These are phyloP conservation scores for Otocyon megalotis DNA, from an alignment of 2,113 vertebrate species.

Conservation along the genomic window DNA sequence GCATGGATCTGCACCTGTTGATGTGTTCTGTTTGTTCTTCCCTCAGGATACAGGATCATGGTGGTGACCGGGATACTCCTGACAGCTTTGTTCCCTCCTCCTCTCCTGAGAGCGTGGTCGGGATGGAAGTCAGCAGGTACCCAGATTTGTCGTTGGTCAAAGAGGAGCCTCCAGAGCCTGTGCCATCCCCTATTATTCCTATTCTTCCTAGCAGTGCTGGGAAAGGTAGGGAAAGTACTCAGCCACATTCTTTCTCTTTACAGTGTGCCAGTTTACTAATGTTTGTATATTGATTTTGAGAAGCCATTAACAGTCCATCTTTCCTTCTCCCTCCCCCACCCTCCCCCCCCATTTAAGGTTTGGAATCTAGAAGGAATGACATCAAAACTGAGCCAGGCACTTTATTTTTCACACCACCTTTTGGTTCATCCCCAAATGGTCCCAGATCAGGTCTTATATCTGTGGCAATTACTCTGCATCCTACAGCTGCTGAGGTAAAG, in stretches of 20 bases:
- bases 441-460: slow-evolving; percentile 94
- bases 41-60: slow-evolving; percentile 92
- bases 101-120: slow-evolving; percentile 95
- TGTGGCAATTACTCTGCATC: slow-evolving; percentile 96
- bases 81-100: slow-evolving; percentile 96
- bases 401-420: slow-evolving; percentile 89
- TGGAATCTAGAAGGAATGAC: slow-evolving; percentile 92
- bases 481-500: slow-evolving; percentile 94
- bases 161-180: slow-evolving; percentile 94
- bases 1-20: rapidly evolving
- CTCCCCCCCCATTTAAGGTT: slow-evolving; percentile 84
- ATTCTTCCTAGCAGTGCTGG: slow-evolving; percentile 92
- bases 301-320: neutral
- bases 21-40: neutral
- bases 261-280: neutral
- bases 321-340: neutral
- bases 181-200: slow-evolving; percentile 94
- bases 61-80: slow-evolving; percentile 91
- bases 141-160: slow-evolving; percentile 95
- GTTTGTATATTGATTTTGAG: neutral
- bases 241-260: rapidly evolving
- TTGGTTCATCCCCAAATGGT: slow-evolving; percentile 90
- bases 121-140: slow-evolving; percentile 94
- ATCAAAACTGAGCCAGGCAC: slow-evolving; percentile 93
- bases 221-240: slow-evolving; percentile 89